Evolutionary conservation across 2,888 invertebrate genomes (phyloP), one percentile per base, ranked within the genome.

Genomic region (Adela reaumurella): DNA sequence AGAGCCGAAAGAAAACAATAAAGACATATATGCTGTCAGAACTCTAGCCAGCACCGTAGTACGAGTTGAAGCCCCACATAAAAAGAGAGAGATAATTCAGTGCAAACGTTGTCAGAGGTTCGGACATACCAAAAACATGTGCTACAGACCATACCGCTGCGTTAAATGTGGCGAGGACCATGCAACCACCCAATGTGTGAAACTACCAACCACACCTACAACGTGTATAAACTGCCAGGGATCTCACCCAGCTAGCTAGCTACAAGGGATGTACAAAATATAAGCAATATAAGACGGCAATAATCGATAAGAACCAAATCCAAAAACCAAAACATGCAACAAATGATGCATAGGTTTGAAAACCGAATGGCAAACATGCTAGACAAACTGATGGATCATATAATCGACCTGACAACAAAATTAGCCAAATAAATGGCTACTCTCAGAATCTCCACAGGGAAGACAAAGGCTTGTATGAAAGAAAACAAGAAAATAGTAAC

Each of bases 161-260:
- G 55, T 58, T 3, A 58, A 58, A 50, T 58, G 56, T 43, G 56
- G 51, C 6, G 45, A 56, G 35, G n/a, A 41, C 5, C 58, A 58
- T 19, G 55, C 54, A 50, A 59, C 56, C 1, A 43, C 53, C 8
- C 53, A 53, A 45, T 51, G 56, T 44, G 24, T 41, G 8, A 56
- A 56, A 50, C 51, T n/a, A 2, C 49, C 49, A n/a, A 51, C 55
- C 10, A 55, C 55, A 2, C 52, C 53, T 3, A 57, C 55, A 8
- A 51, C 49, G n/a, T 58, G 54, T 19, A 53, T 52, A 8, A 50
- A 57, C 0, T 57, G 56, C 41, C 17, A 35, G 17, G 49, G 54
- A 19, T 49, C 51, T 45, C 56, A 55, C 29, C 54, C 54, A 10
- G 53, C 54, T 10, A 56, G 53, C 50, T n/a, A 56, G 53, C 50